phyloP scores from a whole-genome alignment of 2,113 vertebrate genomes.

The Capricornis sumatraensis region DNA sequence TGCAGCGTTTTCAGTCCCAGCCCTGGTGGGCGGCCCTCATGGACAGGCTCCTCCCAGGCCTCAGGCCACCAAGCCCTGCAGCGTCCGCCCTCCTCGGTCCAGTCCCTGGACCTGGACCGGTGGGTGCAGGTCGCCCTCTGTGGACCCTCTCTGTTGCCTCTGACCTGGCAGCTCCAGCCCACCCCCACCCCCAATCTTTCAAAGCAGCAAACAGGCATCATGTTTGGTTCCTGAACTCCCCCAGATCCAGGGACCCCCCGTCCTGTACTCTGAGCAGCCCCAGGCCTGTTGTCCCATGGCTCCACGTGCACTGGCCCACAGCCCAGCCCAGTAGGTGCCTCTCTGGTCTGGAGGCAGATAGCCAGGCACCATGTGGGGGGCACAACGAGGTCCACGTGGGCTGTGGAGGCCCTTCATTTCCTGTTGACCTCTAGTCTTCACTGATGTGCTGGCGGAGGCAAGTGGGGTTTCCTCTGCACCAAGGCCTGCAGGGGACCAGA shows the following conservation, averaged over 20 bases:
- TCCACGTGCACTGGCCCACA: fast-evolving
- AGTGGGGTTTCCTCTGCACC: background rate
- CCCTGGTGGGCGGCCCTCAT: fast-evolving
- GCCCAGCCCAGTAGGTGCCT: no score
- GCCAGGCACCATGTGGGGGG: background rate
- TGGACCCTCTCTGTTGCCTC: background rate
- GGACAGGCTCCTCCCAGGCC: background rate
- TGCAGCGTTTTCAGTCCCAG: no score
- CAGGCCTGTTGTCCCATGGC: background rate
- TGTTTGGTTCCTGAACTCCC: background rate
- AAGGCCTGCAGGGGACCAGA: background rate
- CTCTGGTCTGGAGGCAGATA: no score
- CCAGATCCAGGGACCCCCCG: no score
- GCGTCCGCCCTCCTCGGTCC: fast-evolving
- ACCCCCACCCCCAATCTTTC: no score
- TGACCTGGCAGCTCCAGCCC: background rate
- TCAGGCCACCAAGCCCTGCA: fast-evolving
- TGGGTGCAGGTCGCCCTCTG: background rate
- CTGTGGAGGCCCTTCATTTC: no score
- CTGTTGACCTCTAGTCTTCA: background rate
- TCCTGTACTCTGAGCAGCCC: fast-evolving
- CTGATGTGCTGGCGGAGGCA: background rate
- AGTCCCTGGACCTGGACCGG: fast-evolving
- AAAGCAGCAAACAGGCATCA: background rate
- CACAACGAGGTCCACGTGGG: fast-evolving